Conservation (phyloP, 2,113 vertebrate species). For the Apodemus speciosus region DNA sequence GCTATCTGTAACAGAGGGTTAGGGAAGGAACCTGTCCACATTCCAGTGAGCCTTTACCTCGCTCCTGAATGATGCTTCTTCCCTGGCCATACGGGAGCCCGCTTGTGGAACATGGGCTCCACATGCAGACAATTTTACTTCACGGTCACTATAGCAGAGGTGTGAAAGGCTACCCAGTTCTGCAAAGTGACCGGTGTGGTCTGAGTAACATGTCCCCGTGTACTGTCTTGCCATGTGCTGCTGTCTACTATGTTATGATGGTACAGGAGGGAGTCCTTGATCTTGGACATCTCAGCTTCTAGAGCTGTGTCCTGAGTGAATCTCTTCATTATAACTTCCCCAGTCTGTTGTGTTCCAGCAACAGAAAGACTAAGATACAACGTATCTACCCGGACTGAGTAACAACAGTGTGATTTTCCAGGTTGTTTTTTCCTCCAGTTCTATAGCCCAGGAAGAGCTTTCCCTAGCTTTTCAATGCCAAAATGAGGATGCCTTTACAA, state of each 20-base stretch:
- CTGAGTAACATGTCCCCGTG: neutral
- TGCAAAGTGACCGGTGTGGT: neutral
- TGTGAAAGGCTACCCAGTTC: neutral
- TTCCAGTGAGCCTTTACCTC: neutral
- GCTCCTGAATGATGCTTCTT: neutral
- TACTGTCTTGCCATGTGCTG: neutral
- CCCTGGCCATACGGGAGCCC: neutral
- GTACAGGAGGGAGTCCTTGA: neutral
- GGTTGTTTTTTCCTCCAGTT: neutral
- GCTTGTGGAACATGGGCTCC: neutral
- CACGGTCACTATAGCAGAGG: neutral
- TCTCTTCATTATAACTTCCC: neutral
- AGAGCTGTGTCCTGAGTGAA: neutral
- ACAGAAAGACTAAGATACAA: neutral
- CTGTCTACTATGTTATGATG: neutral
- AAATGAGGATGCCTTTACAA: neutral
- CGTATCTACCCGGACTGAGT: neutral
- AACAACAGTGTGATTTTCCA: slow-evolving; percentile 31
- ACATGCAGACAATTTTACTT: neutral
- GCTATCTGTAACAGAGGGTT: slow-evolving; percentile 67
- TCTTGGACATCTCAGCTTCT: neutral
- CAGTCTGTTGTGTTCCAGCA: neutral
- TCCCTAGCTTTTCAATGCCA: neutral
- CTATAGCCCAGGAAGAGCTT: neutral
- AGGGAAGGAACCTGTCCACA: slow-evolving; percentile 38